A percentile compares a stretch with the other conserved stretches of the same genome.
phyloP scores from a whole-genome alignment of 2,113 vertebrate genomes.

The Phoenicopterus ruber region DNA sequence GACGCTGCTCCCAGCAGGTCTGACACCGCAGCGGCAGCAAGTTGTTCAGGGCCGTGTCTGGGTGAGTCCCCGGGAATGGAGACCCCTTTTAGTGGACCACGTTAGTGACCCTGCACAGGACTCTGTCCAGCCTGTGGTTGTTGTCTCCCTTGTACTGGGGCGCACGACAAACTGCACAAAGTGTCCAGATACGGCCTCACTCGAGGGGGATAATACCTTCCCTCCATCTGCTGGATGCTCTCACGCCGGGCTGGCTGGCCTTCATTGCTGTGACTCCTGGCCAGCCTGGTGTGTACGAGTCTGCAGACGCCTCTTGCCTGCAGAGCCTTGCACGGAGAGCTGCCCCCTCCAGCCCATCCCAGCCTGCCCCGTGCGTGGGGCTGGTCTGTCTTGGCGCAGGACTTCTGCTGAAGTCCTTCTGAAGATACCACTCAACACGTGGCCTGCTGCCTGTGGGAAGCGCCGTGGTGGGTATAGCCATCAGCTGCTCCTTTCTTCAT shows the following conservation, averaged over 20 bases:
- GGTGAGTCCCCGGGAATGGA: background rate
- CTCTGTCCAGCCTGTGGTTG: background rate
- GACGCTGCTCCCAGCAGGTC: background rate
- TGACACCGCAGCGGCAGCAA: background rate
- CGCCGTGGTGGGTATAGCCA: background rate
- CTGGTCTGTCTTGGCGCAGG: background rate
- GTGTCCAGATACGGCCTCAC: background rate
- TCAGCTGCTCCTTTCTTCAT: background rate
- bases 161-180: background rate
- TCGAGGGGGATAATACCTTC: background rate
- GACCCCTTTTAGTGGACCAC: background rate
- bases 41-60: rapidly evolving
- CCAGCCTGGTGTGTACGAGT: background rate
- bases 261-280: background rate
- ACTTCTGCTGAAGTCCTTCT: background rate
- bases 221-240: background rate
- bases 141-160: background rate
- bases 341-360: background rate
- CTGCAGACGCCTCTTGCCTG: background rate
- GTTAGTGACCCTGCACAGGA: background rate
- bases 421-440: background rate
- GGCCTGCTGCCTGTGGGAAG: background rate
- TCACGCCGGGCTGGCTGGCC: background rate
- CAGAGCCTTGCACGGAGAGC: background rate
- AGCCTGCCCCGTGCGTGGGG: background rate